Evolutionary conservation across 2,797 vertebrate species (phyloP).

Genomic region (Amphiprion clarkii): DNA sequence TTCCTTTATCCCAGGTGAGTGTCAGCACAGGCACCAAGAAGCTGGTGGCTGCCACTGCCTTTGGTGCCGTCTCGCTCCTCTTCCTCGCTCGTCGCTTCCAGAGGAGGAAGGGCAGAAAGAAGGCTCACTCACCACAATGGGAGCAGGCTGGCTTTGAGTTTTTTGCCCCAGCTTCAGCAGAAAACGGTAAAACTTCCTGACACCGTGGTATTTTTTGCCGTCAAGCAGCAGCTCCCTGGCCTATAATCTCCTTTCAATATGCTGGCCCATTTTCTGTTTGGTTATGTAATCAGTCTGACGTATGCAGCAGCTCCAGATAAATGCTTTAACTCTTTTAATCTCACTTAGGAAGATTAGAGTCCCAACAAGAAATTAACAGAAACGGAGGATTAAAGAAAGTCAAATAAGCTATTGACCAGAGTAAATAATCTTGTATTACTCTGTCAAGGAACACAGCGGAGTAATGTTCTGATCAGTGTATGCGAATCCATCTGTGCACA

Average conservation of each 20-base stretch:
- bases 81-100: conserved; percentile 94
- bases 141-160: conserved; percentile 87
- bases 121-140: conserved; percentile 81
- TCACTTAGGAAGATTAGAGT: conserved; percentile 23
- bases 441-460: too few relatives aligned
- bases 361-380: conserved; percentile 18
- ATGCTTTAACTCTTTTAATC: conserved; percentile 27
- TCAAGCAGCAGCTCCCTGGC: neutral
- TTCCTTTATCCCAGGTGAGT: conserved; percentile 85
- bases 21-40: conserved; percentile 91
- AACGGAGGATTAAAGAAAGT: conserved; percentile 17
- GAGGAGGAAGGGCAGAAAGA: conserved; percentile 91
- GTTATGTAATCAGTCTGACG: conserved; percentile 25
- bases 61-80: conserved; percentile 91
- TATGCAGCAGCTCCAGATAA: conserved; percentile 28
- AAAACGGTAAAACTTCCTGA: conserved; percentile 83
- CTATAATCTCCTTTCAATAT: neutral
- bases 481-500: too few relatives aligned
- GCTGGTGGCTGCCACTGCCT: conserved; percentile 89
- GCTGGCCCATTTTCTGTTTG: neutral
- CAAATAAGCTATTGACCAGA: conserved; percentile 1
- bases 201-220: neutral
- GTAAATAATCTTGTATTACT: neutral
- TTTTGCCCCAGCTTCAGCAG: conserved; percentile 77
- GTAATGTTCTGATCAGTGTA: too few relatives aligned